These are phyloP conservation scores for Argyra leucocephala DNA, from an alignment of 2,888 invertebrate genomes.

Conservation along the genomic window DNA sequence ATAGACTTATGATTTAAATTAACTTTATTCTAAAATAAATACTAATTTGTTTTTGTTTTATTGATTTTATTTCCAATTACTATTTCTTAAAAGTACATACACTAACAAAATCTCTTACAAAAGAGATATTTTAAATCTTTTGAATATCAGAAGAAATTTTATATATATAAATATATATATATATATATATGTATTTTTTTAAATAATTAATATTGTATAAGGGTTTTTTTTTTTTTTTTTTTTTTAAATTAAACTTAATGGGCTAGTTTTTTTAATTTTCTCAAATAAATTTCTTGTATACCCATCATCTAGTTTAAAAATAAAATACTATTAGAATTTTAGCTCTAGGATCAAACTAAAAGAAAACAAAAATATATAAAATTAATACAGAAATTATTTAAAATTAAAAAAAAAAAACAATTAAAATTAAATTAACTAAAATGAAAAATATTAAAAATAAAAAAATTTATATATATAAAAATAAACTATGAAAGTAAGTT, in stretches of 20 bases:
- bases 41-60: background rate
- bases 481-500: background rate
- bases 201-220: background rate
- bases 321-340: background rate
- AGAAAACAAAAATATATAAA: background rate
- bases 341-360: background rate
- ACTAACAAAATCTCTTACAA: background rate
- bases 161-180: background rate
- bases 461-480: background rate
- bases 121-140: background rate
- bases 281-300: background rate
- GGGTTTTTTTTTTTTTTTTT: background rate
- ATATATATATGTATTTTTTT: background rate
- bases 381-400: slow-evolving; percentile 15
- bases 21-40: background rate
- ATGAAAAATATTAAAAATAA: slow-evolving; percentile 10
- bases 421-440: slow-evolving; percentile 2
- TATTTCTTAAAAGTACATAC: background rate
- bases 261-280: background rate
- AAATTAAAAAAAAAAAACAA: slow-evolving; percentile 12
- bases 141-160: background rate
- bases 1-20: too few relatives aligned
- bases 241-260: background rate
- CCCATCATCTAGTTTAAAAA: background rate
- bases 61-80: background rate